Evolutionary conservation across 2,888 invertebrate species (phyloP).

Genomic region (Cheilosia soror): DNA sequence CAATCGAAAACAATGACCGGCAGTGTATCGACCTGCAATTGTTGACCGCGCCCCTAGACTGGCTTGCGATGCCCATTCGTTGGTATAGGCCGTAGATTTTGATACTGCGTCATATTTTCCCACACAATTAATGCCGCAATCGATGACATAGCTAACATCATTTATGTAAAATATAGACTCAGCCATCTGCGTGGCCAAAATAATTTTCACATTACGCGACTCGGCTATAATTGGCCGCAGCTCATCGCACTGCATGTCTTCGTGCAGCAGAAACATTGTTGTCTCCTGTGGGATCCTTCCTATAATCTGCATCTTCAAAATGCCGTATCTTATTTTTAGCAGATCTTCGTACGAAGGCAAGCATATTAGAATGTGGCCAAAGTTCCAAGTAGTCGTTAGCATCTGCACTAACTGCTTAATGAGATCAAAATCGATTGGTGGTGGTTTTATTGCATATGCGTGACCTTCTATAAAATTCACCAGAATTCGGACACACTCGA

Average conservation of each 20-base stretch:
- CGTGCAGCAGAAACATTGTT: constrained; percentile 86
- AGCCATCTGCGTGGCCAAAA: constrained; percentile 96
- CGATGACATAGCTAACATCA: constrained; percentile 95
- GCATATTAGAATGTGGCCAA: constrained; percentile 93
- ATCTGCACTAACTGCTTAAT: constrained; percentile 58
- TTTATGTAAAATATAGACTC: constrained; percentile 96
- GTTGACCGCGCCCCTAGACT: constrained; percentile 87
- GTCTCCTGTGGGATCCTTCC: constrained; percentile 76
- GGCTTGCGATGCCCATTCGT: constrained; percentile 90
- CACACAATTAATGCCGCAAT: constrained; percentile 86
- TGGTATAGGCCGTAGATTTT: constrained; percentile 68
- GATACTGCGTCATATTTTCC: constrained; percentile 60
- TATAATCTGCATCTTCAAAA: constrained; percentile 83
- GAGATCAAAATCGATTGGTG: constrained; percentile 49
- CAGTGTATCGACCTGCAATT: constrained; percentile 42
- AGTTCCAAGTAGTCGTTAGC: constrained; percentile 78
- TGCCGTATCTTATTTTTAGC: constrained; percentile 88
- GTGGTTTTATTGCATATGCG: constrained; percentile 9
- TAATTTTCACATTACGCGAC: constrained; percentile 88
- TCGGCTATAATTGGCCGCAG: constrained; percentile 90
- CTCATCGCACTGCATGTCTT: constrained; percentile 93
- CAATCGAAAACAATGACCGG: constrained; percentile 91
- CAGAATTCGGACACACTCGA: constrained; percentile 46
- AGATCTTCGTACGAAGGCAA: constrained; percentile 97
- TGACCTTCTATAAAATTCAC: background rate